These are phyloP conservation scores for Euzetes globulus DNA, from an alignment of 2,888 invertebrate genomes.

Conservation along the genomic window DNA sequence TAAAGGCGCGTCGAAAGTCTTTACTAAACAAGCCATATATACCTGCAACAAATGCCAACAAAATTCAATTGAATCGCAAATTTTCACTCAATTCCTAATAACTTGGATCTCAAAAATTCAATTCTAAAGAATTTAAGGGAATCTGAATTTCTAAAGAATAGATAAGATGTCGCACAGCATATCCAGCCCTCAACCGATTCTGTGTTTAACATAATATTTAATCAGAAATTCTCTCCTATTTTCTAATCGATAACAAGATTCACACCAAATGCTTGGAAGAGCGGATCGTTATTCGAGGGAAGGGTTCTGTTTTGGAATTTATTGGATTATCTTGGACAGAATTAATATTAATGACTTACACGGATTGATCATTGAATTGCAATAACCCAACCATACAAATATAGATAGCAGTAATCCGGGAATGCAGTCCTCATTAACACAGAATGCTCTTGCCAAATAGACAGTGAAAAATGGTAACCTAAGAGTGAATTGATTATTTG, in stretches of 20 bases:
- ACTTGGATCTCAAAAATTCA: too few relatives aligned
- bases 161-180: too few relatives aligned
- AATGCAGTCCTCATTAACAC: conserved; percentile 60
- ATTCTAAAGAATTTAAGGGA: too few relatives aligned
- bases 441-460: conserved; percentile 82
- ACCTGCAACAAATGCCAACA: conserved; percentile 55
- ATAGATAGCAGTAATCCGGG: conserved; percentile 50
- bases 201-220: neutral
- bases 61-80: conserved; percentile 1
- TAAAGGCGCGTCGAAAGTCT: conserved; percentile 90
- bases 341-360: conserved; percentile 30
- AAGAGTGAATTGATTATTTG: neutral
- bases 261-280: too few relatives aligned
- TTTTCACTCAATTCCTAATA: too few relatives aligned
- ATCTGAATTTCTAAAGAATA: too few relatives aligned
- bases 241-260: too few relatives aligned
- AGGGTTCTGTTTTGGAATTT: too few relatives aligned
- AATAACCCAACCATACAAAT: conserved; percentile 79
- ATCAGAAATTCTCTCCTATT: neutral
- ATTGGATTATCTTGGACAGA: neutral
- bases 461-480: conserved; percentile 93
- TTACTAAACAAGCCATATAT: conserved; percentile 91
- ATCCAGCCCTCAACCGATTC: neutral
- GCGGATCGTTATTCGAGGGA: too few relatives aligned
- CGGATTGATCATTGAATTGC: conserved; percentile 55